Evolutionary conservation across 2,888 invertebrate genomes (phyloP).

Genomic region (Melieria omissa): DNA sequence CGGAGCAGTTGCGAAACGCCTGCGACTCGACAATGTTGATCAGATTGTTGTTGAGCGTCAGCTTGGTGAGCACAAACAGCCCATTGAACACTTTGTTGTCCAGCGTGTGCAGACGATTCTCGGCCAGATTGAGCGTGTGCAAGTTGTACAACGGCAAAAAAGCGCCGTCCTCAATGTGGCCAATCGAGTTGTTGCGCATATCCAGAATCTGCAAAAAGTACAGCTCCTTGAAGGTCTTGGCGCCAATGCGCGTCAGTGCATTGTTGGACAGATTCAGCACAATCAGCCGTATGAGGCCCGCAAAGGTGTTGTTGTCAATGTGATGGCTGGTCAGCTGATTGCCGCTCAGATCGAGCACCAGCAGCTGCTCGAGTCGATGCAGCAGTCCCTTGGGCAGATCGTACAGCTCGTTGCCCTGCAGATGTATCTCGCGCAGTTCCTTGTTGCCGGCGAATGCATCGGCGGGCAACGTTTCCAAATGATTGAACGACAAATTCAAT

Average conservation of each 20-base stretch:
- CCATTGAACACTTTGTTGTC: conserved; percentile 86
- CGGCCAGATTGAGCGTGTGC: conserved; percentile 88
- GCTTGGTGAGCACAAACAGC: conserved; percentile 82
- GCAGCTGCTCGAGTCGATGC: conserved; percentile 83
- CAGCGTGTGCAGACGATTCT: conserved; percentile 85
- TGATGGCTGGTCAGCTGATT: conserved; percentile 88
- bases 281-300: conserved; percentile 85
- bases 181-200: conserved; percentile 86
- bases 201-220: conserved; percentile 87
- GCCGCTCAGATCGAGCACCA: conserved; percentile 84
- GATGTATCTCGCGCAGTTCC: conserved; percentile 83
- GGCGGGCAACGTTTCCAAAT: conserved; percentile 82
- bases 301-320: conserved; percentile 86
- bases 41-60: conserved; percentile 87
- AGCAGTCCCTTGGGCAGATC: conserved; percentile 86
- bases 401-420: conserved; percentile 86
- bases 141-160: conserved; percentile 89
- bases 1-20: conserved; percentile 88
- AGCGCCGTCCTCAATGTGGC: conserved; percentile 88
- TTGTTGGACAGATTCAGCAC: conserved; percentile 88
- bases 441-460: conserved; percentile 83
- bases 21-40: conserved; percentile 81
- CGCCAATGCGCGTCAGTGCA: conserved; percentile 84
- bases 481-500: conserved; percentile 88
- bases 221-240: conserved; percentile 86